Base-by-base conservation (phyloP, 23 tunicate species). In the Halocynthia roretzi region DNA sequence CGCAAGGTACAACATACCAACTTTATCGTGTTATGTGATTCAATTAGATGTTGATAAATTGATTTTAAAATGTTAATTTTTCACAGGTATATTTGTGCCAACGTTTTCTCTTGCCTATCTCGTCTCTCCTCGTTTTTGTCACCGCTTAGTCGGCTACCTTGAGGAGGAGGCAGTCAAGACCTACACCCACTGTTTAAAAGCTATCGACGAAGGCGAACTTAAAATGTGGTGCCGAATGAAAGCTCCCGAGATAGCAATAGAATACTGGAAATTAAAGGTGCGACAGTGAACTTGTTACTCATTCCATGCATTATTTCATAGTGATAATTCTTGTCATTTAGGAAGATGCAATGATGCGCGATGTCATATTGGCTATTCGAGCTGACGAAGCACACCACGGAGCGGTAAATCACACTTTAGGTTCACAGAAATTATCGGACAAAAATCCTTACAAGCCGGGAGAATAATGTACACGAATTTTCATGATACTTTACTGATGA, bases 221-320 rank as follows among this genome's bases (percentile, higher is more conserved):
- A 89, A 89, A 76, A 89, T 89, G 96, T 89, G 96, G 96, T 64
- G 83, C 77, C 52, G 87, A 44, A 89, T 89, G 96, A 89, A 89
- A 76, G 96, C 96, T 5, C 96, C 96, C 15, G 96, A 89, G 63
- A 89, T 89, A 17, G 96, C 96, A 5, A 60, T 89, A 5, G 96
- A 89, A 54, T 89, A 89, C 71, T 89, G 96, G 96, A 89, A 89
- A 69, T 76, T 89, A 6, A 73, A 54, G 67, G 78, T 74, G 17
- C 9, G 75, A 5, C 49, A 48, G 9, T 65, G 63, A 1, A 58
- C 17, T n/a, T 58, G 17, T 58, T 14, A 58, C 63, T 58, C 15
- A 14, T 58, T n/a, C 63, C 63, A 14, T 58, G 4, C 5, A 58
- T 58, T 58, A n/a, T 14, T 58, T 15, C 64, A 58, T 58, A 58